Evolutionary conservation across 2,888 invertebrate species (phyloP).

Genomic region (Ophion ellenae): DNA sequence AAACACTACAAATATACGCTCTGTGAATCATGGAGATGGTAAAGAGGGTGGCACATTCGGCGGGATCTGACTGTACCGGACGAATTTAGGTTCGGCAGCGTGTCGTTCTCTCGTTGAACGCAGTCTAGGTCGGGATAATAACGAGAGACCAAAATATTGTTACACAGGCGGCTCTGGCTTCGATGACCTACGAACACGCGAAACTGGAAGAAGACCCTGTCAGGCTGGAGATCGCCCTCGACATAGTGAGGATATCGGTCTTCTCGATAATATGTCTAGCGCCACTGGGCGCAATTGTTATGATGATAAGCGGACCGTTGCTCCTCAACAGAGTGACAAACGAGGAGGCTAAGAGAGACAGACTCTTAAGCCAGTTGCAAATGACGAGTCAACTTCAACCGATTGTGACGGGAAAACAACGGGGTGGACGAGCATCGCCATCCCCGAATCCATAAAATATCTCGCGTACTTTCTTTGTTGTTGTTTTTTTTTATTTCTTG

Average conservation of each 20-base stretch:
- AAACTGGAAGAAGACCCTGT: conserved; percentile 57
- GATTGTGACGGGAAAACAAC: conserved; percentile 37
- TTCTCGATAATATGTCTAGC: conserved; percentile 78
- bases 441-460: conserved; percentile 5
- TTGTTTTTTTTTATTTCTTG: neutral
- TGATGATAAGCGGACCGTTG: conserved; percentile 77
- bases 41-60: no score
- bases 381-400: conserved; percentile 66
- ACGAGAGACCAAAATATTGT: conserved; percentile 37
- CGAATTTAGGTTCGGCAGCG: no score
- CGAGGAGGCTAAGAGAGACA: conserved; percentile 65
- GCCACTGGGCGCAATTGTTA: conserved; percentile 77
- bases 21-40: no score
- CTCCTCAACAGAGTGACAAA: conserved; percentile 74
- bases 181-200: conserved; percentile 85
- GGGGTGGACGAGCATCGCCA: neutral
- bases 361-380: conserved; percentile 64
- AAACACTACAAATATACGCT: no score
- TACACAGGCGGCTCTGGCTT: conserved; percentile 87
- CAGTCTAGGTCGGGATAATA: neutral
- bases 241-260: conserved; percentile 76
- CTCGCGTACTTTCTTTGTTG: neutral
- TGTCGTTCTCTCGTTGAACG: no score
- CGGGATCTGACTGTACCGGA: no score
- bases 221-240: conserved; percentile 74